A percentile compares a stretch with the other conserved stretches of the same genome.
Evolutionary conservation across 2,888 invertebrate species (phyloP).

Genomic region (Lithophane leautieri): DNA sequence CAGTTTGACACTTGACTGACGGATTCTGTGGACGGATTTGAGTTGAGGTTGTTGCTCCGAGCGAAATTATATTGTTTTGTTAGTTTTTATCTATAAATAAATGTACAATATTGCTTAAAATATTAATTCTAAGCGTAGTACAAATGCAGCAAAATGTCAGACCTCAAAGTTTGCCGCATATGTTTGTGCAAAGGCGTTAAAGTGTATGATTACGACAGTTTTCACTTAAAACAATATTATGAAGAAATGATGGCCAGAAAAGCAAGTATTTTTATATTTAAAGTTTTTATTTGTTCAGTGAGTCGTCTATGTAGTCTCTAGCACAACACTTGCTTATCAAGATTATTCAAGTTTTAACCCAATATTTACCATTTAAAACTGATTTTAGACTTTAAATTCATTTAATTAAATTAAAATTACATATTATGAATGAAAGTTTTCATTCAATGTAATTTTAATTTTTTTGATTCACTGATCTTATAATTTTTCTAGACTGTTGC

Average conservation of each 20-base stretch:
- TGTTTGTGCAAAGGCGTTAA: slow-evolving; percentile 79
- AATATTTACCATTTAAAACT: not conserved
- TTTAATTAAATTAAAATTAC: not conserved
- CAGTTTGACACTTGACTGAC: not conserved
- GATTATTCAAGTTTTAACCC: not conserved
- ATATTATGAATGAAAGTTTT: not conserved
- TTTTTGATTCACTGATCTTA: no score
- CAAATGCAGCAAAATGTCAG: slow-evolving; percentile 66
- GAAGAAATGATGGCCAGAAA: slow-evolving; percentile 80
- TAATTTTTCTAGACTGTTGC: not conserved
- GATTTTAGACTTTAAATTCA: slow-evolving; percentile 1
- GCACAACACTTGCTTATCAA: not conserved
- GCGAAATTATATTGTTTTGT: not conserved
- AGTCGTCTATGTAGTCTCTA: no score
- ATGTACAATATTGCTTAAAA: not conserved
- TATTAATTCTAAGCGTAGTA: not conserved
- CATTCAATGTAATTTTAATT: no score
- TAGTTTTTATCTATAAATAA: not conserved
- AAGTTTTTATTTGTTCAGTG: not conserved
- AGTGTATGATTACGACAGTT: slow-evolving; percentile 75
- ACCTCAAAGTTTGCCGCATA: slow-evolving; percentile 80
- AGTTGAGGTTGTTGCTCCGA: not conserved
- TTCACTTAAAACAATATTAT: slow-evolving; percentile 78
- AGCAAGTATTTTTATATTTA: slow-evolving; percentile 68
- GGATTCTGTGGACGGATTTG: no score